Evolutionary conservation across 2,113 vertebrate genomes (phyloP).

Genomic region (Pteruthius melanotis): DNA sequence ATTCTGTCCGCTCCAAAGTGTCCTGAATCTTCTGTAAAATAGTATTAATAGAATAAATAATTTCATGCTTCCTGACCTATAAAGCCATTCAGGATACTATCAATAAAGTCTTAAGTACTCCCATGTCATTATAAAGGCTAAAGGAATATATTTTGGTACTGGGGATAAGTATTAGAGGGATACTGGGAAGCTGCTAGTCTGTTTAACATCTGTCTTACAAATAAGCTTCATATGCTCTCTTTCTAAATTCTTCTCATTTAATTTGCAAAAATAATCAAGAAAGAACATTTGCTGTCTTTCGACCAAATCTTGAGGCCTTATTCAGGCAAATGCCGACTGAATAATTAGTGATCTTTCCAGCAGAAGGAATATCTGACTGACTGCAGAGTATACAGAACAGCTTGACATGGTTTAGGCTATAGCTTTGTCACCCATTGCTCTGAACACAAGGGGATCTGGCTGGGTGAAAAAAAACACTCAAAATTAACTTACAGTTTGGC

Average conservation of each 20-base stretch:
- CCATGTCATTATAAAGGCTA: slow-evolving; percentile 24
- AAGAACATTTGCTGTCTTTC: slow-evolving; percentile 54
- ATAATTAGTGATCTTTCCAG: slow-evolving; percentile 43
- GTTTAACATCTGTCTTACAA: slow-evolving; percentile 70
- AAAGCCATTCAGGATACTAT: neutral
- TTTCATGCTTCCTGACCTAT: neutral
- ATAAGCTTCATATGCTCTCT: slow-evolving; percentile 66
- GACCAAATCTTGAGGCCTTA: slow-evolving; percentile 46
- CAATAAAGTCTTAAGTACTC: slow-evolving; percentile 15
- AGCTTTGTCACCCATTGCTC: neutral
- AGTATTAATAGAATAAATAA: slow-evolving; percentile 11
- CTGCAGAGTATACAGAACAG: neutral
- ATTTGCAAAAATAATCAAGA: slow-evolving; percentile 59
- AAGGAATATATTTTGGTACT: slow-evolving; percentile 54
- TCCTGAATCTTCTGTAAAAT: neutral
- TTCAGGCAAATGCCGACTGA: slow-evolving; percentile 6
- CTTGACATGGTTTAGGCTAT: slow-evolving; percentile 9
- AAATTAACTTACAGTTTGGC: slow-evolving; percentile 7
- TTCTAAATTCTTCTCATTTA: slow-evolving; percentile 60
- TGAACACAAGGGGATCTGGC: neutral
- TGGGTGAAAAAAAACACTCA: neutral
- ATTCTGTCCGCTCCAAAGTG: neutral
- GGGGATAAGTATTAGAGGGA: slow-evolving; percentile 63
- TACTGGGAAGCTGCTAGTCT: slow-evolving; percentile 59
- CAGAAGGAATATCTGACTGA: neutral